These are phyloP conservation scores for Andrena trimmerana DNA, from an alignment of 2,888 invertebrate genomes.

Conservation along the genomic window DNA sequence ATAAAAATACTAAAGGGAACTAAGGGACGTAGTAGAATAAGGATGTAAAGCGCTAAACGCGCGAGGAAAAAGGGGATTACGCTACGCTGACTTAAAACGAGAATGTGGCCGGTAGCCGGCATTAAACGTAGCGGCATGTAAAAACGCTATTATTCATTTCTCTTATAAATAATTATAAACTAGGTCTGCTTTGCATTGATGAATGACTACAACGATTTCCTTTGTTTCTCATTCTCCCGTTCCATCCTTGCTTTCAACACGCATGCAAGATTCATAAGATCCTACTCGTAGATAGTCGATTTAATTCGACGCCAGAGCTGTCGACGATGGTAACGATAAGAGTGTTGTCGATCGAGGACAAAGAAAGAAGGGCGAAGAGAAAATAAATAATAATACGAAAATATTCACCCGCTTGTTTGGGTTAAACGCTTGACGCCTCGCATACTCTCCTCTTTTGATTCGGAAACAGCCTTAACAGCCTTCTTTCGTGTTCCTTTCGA, in stretches of 20 bases:
- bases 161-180: constrained; percentile 80
- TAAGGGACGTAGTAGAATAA: background rate
- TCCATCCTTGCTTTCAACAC: constrained; percentile 41
- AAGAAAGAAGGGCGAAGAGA: constrained; percentile 34
- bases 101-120: constrained; percentile 37
- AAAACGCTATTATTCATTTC: constrained; percentile 64
- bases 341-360: constrained; percentile 29
- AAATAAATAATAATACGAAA: constrained; percentile 45
- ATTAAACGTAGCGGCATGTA: constrained; percentile 61
- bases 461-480: constrained; percentile 53
- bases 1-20: constrained; percentile 47
- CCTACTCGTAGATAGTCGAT: constrained; percentile 36
- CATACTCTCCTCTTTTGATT: constrained; percentile 35
- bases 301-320: constrained; percentile 37
- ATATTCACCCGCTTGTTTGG: constrained; percentile 16
- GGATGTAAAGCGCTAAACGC: constrained; percentile 29
- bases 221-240: constrained; percentile 63
- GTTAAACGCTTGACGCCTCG: background rate
- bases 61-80: constrained; percentile 43
- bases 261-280: constrained; percentile 47
- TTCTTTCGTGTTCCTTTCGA: constrained; percentile 36
- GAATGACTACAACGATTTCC: constrained; percentile 83
- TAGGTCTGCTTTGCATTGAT: constrained; percentile 84
- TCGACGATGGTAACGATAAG: constrained; percentile 51
- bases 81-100: constrained; percentile 41